phyloP scores from a whole-genome alignment of 2,113 vertebrate genomes.

The Pelecanus crispus region DNA sequence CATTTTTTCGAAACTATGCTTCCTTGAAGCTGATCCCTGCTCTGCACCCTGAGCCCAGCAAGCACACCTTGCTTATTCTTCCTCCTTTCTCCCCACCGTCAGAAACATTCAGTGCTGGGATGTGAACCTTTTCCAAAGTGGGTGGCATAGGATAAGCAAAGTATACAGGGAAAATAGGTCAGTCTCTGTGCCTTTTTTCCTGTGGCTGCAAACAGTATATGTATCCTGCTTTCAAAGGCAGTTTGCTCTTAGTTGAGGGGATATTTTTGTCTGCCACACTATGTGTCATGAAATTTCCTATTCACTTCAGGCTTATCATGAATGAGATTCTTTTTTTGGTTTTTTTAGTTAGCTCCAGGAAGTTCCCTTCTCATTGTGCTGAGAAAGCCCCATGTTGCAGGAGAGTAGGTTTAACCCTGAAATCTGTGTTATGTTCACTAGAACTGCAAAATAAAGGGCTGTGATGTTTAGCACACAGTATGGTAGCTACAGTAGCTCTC shows the following conservation, averaged over 20 bases:
- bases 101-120: not conserved
- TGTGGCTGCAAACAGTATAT: not conserved
- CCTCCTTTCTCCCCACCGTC: not conserved
- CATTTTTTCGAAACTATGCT: rapidly evolving
- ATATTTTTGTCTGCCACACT: not conserved
- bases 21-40: not conserved
- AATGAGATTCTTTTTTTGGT: not conserved
- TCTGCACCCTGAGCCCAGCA: not conserved
- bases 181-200: not conserved
- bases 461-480: not conserved
- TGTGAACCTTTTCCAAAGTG: not conserved
- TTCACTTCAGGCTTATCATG: not conserved
- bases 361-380: not conserved
- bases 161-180: not conserved
- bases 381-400: not conserved
- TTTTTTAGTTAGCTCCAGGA: not conserved
- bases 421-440: not conserved
- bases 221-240: not conserved
- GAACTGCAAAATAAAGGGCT: not conserved
- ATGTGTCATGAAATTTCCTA: not conserved
- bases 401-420: not conserved
- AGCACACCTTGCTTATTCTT: not conserved
- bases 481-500: not conserved
- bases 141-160: not conserved
- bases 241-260: not conserved